A percentile compares a stretch with the other conserved stretches of the same genome.
Conservation (phyloP, 2,797 vertebrate genomes). For the Myoxocephalus aenaeus region DNA sequence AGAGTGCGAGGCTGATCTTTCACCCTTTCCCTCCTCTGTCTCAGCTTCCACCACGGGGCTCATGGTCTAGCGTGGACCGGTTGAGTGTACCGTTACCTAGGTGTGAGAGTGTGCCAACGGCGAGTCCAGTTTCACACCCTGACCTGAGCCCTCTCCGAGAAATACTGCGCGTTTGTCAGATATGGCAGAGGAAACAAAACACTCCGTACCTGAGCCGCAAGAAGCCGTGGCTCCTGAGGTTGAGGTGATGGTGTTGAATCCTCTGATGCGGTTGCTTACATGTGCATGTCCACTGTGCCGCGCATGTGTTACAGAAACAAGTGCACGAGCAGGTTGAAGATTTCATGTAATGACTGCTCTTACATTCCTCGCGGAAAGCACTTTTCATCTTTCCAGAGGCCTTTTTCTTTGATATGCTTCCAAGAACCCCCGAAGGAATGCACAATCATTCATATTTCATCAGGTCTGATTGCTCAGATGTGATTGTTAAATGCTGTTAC, state of each 20-base stretch:
- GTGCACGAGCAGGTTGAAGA: slow-evolving; percentile 4
- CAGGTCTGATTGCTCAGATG: slow-evolving; percentile 5
- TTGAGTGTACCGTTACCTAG: slow-evolving; percentile 69
- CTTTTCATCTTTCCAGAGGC: neutral
- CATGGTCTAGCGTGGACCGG: slow-evolving; percentile 35
- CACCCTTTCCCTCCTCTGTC: slow-evolving; percentile 63
- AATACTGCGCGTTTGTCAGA: slow-evolving; percentile 73
- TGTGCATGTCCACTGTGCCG: slow-evolving; percentile 7
- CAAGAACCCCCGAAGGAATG: neutral
- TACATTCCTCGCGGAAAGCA: neutral
- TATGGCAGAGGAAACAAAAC: slow-evolving; percentile 65
- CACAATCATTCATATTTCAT: neutral
- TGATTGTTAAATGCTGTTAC: neutral
- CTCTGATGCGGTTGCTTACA: slow-evolving; percentile 13
- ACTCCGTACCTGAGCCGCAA: slow-evolving; percentile 10
- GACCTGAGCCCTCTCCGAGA: slow-evolving; percentile 61
- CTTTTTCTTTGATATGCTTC: slow-evolving; percentile 1
- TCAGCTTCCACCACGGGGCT: slow-evolving; percentile 48
- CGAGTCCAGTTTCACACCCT: slow-evolving; percentile 56
- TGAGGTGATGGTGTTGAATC: slow-evolving; percentile 35
- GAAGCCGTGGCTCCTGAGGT: slow-evolving; percentile 1
- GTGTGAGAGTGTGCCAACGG: slow-evolving; percentile 71
- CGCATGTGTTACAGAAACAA: slow-evolving; percentile 2
- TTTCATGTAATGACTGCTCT: neutral
- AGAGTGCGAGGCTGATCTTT: slow-evolving; percentile 69